A percentile compares a stretch with the other conserved stretches of the same genome.
phyloP scores from a whole-genome alignment of 2,888 invertebrate genomes.

The Pristionchus arcanus region DNA sequence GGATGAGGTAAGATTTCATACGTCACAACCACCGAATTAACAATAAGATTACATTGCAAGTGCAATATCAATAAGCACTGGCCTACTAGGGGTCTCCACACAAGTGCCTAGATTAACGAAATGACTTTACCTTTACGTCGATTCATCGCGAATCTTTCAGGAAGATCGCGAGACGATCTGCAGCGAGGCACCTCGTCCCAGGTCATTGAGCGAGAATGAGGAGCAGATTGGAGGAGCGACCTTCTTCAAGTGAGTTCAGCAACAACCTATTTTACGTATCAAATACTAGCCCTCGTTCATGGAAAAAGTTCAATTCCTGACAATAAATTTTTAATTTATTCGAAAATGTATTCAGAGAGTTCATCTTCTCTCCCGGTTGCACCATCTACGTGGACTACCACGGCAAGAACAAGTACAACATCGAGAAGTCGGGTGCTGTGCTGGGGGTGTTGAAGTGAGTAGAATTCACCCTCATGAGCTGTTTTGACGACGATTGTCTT shows the following conservation, averaged over 20 bases:
- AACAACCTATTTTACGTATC: too few species aligned
- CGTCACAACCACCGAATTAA: background rate
- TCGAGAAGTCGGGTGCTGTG: slow-evolving; percentile 82
- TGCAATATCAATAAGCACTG: too few species aligned
- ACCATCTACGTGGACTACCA: slow-evolving; percentile 95
- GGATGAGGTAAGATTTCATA: slow-evolving; percentile 55
- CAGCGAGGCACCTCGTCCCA: slow-evolving; percentile 46
- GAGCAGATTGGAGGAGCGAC: slow-evolving; percentile 48
- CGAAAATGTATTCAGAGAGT: slow-evolving; percentile 83
- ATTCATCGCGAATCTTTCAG: background rate
- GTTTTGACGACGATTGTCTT: too few species aligned
- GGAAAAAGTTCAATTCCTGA: background rate
- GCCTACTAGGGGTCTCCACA: too few species aligned
- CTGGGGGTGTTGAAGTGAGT: slow-evolving; percentile 62
- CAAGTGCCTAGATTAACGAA: too few species aligned
- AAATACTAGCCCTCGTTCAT: background rate
- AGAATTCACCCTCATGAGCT: too few species aligned
- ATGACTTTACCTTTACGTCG: too few species aligned
- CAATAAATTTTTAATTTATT: background rate
- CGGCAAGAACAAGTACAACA: slow-evolving; percentile 84
- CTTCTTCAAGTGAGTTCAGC: slow-evolving; percentile 55
- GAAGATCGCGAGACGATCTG: slow-evolving; percentile 54
- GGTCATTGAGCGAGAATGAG: background rate
- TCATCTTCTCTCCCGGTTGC: slow-evolving; percentile 93
- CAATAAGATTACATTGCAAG: too few species aligned